Evolutionary conservation across 2,888 invertebrate species (phyloP).

Genomic region (Apantesis nais): DNA sequence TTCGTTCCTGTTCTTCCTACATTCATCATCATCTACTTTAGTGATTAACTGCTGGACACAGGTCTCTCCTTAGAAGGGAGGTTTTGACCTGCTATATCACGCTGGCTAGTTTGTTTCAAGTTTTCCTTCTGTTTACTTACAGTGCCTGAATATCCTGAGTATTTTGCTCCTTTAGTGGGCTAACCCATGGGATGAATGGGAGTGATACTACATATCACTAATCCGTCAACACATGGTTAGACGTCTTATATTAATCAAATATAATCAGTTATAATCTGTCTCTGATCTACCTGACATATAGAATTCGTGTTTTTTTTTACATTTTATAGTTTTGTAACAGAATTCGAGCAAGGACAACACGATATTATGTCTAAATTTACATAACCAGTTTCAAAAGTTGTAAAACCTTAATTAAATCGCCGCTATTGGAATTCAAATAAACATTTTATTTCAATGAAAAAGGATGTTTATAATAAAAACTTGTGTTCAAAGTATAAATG

Average conservation of each 20-base stretch:
- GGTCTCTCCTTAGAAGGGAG: no score
- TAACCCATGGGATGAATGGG: no score
- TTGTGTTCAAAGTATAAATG: not conserved
- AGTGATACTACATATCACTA: no score
- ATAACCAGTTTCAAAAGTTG: slow-evolving; percentile 35
- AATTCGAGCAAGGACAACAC: slow-evolving; percentile 47
- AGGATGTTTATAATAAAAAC: slow-evolving; percentile 5
- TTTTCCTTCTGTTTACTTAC: no score
- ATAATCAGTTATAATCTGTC: not conserved
- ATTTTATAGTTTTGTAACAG: slow-evolving; percentile 22
- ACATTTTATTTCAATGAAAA: slow-evolving; percentile 7
- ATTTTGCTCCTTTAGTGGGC: no score
- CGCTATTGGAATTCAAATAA: not conserved
- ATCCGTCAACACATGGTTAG: no score
- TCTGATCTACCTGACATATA: not conserved
- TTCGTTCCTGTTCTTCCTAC: no score
- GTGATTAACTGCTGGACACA: no score
- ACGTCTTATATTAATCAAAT: not conserved
- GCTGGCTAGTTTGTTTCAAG: no score
- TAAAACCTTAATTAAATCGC: not conserved
- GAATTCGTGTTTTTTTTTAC: not conserved
- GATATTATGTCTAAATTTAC: slow-evolving; percentile 31
- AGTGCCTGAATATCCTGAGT: no score
- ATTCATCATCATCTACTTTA: no score
- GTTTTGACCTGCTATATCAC: no score